Percentiles rank a stretch among this genome's conserved stretches.
These are phyloP conservation scores for Helarctos malayanus DNA, from an alignment of 2,797 vertebrate species.

Conservation along the genomic window DNA sequence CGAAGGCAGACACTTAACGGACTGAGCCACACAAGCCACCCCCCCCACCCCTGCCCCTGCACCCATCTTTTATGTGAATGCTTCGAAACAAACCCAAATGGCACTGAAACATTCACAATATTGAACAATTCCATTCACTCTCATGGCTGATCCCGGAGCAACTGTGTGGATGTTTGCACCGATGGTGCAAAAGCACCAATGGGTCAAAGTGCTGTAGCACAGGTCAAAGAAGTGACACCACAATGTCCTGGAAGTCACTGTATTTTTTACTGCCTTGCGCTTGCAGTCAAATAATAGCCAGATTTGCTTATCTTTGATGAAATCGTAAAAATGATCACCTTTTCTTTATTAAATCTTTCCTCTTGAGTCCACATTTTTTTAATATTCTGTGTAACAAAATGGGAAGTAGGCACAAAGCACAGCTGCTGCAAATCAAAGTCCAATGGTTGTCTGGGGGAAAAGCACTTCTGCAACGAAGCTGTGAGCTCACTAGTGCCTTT, in stretches of 20 bases:
- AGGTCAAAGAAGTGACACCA: neutral
- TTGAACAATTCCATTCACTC: neutral
- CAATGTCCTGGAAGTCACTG: accelerated
- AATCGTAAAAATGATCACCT: neutral
- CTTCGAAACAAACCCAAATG: neutral
- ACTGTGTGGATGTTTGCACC: neutral
- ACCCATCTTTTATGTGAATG: neutral
- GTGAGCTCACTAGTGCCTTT: neutral
- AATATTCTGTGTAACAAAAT: neutral
- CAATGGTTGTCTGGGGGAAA: neutral
- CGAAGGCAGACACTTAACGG: neutral
- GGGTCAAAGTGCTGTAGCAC: neutral
- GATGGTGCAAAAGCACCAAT: neutral
- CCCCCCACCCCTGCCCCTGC: neutral
- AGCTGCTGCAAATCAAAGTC: neutral
- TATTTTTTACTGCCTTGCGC: neutral
- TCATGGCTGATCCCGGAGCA: neutral
- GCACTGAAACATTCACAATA: neutral
- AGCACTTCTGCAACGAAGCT: neutral
- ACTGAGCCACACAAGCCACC: neutral
- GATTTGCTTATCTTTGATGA: neutral
- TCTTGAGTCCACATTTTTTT: neutral
- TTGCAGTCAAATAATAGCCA: neutral
- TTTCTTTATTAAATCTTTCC: neutral
- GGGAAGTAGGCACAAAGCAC: neutral